These are phyloP conservation scores for Syngnathus acus DNA, from an alignment of 2,797 vertebrate species.

Conservation along the genomic window DNA sequence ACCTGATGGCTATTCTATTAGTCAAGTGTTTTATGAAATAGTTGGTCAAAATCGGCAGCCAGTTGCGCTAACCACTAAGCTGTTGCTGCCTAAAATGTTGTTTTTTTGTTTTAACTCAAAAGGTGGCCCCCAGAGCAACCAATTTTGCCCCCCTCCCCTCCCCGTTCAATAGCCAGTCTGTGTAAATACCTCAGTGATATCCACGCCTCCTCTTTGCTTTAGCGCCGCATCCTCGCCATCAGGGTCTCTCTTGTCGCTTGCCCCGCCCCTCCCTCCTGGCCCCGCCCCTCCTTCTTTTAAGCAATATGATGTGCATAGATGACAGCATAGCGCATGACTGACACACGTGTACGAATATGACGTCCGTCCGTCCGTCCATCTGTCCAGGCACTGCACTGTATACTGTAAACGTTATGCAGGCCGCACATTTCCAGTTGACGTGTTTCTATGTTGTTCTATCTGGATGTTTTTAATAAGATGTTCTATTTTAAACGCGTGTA, in stretches of 20 bases:
- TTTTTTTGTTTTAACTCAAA: not conserved
- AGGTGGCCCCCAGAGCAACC: not conserved
- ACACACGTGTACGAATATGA: constrained; percentile 93
- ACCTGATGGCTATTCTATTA: too few relatives aligned
- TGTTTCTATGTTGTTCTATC: constrained; percentile 99
- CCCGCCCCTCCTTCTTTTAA: constrained; percentile 95
- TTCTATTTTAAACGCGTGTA: constrained; percentile 99
- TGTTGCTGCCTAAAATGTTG: too few relatives aligned
- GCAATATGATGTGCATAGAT: constrained; percentile 99
- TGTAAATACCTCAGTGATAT: constrained; percentile 99
- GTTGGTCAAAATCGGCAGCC: too few relatives aligned
- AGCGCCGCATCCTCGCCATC: constrained; percentile 31
- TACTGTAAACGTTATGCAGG: not conserved
- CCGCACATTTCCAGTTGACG: constrained; percentile 90
- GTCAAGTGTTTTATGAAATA: not conserved
- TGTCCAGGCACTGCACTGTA: constrained; percentile 38
- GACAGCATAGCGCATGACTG: constrained; percentile 89
- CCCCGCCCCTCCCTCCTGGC: constrained; percentile 63
- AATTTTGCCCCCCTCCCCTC: not conserved
- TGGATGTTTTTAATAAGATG: constrained; percentile 99
- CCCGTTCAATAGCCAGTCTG: constrained; percentile 92
- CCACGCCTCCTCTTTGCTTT: constrained; percentile 46
- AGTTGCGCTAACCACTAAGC: too few relatives aligned
- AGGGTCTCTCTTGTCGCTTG: constrained; percentile 44
- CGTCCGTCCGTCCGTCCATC: constrained; percentile 84